These are phyloP conservation scores for Chaetodon trifascialis DNA, from an alignment of 2,113 vertebrate species.

Conservation along the genomic window DNA sequence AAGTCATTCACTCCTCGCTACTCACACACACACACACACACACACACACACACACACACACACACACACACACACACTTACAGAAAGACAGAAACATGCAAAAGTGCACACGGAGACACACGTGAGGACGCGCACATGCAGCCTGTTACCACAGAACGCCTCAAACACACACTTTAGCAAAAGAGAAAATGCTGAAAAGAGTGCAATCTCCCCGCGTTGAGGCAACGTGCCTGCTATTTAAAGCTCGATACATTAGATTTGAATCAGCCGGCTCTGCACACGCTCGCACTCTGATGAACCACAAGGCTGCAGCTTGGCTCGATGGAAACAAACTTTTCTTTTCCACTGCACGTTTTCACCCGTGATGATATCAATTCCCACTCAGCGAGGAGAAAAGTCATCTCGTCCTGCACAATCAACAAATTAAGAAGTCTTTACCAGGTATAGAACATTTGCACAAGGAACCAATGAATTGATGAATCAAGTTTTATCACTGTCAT, in stretches of 20 bases:
- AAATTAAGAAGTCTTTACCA: neutral
- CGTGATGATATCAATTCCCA: slow-evolving; percentile 37
- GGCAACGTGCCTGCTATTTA: slow-evolving; percentile 88
- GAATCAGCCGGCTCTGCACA: slow-evolving; percentile 60
- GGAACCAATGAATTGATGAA: neutral
- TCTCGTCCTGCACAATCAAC: slow-evolving; percentile 15
- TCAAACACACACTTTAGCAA: slow-evolving; percentile 73
- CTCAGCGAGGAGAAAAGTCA: slow-evolving; percentile 4
- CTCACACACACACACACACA: slow-evolving; percentile 81
- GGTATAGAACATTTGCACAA: neutral
- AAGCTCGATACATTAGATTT: slow-evolving; percentile 77
- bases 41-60: slow-evolving; percentile 79
- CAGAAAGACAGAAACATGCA: slow-evolving; percentile 65
- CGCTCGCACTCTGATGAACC: slow-evolving; percentile 62
- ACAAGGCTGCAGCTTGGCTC: slow-evolving; percentile 65
- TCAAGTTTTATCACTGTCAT: too few species aligned
- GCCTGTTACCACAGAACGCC: slow-evolving; percentile 53
- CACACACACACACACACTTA: slow-evolving; percentile 67
- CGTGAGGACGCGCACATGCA: slow-evolving; percentile 73
- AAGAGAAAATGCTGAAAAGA: slow-evolving; percentile 79
- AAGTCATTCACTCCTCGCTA: slow-evolving; percentile 90
- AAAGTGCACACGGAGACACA: slow-evolving; percentile 28
- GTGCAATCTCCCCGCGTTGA: slow-evolving; percentile 83
- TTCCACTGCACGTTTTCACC: slow-evolving; percentile 27
- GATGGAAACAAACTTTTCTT: slow-evolving; percentile 70